Evolutionary conservation across 2,888 invertebrate species (phyloP).

Genomic region (Fabriciana adippe): DNA sequence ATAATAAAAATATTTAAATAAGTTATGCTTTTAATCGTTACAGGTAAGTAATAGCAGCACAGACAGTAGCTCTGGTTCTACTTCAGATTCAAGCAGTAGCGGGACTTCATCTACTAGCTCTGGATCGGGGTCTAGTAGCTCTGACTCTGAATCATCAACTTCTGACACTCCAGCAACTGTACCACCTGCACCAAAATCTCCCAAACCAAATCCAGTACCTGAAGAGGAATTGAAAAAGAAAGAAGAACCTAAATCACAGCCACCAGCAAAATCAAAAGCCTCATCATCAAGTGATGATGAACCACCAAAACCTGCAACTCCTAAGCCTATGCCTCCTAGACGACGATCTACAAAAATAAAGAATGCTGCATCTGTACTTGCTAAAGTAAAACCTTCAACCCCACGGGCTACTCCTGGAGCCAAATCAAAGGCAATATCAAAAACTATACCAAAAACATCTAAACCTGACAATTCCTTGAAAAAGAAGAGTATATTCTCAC

Average conservation of each 20-base stretch:
- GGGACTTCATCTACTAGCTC: conserved; percentile 87
- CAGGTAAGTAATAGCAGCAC: conserved; percentile 80
- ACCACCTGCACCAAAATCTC: conserved; percentile 60
- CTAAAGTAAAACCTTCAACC: conserved; percentile 74
- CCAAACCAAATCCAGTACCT: conserved; percentile 63
- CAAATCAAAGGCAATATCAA: conserved; percentile 67
- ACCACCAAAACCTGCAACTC: conserved; percentile 64
- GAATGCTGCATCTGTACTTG: conserved; percentile 83
- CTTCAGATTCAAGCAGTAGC: conserved; percentile 86
- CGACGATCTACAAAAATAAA: conserved; percentile 84
- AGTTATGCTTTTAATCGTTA: neutral
- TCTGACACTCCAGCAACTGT: conserved; percentile 61
- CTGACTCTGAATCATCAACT: conserved; percentile 87
- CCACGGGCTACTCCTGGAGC: conserved; percentile 63
- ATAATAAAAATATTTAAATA: too few relatives aligned
- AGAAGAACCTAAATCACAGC: conserved; percentile 61
- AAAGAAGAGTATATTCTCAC: conserved; percentile 91
- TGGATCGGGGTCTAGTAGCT: conserved; percentile 86
- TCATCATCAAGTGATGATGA: conserved; percentile 85
- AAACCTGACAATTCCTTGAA: conserved; percentile 67
- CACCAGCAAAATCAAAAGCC: conserved; percentile 68
- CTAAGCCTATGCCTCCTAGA: conserved; percentile 66
- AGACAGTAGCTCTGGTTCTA: conserved; percentile 85
- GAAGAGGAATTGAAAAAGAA: conserved; percentile 65
- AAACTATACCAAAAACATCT: conserved; percentile 64